Evolutionary conservation across 1,140 invertebrate genomes (phyloP).

Genomic region (Drosophila mojavensis): DNA sequence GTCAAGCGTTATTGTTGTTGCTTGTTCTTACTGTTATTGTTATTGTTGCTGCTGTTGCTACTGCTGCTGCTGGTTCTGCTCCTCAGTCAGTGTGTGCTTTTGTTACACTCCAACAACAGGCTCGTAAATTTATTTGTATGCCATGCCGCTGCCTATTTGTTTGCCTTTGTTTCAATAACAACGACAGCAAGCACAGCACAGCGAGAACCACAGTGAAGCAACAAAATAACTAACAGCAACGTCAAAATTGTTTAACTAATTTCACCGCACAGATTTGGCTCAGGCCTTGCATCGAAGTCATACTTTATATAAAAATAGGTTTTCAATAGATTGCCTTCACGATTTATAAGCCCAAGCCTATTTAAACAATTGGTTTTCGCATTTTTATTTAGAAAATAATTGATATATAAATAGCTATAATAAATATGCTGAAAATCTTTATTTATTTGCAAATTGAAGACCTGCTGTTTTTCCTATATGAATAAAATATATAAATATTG

Average conservation of each 20-base stretch:
- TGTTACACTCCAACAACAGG: constrained; percentile 29
- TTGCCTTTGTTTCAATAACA: constrained; percentile 38
- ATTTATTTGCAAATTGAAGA: too few species aligned
- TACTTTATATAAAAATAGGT: neutral
- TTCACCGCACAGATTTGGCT: constrained; percentile 17
- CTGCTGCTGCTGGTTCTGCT: neutral
- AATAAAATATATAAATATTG: too few species aligned
- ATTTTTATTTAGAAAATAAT: neutral
- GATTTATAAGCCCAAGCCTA: too few species aligned
- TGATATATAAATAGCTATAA: neutral
- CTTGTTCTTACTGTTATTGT: constrained; percentile 42
- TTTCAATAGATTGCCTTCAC: neutral
- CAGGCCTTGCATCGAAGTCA: constrained; percentile 1
- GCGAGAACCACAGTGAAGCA: neutral
- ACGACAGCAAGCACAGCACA: neutral
- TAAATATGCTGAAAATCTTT: too few species aligned
- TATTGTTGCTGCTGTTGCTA: constrained; percentile 26
- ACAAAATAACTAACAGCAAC: constrained; percentile 5
- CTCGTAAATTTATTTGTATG: constrained; percentile 31
- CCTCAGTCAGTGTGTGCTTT: constrained; percentile 10
- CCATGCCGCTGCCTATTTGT: constrained; percentile 28
- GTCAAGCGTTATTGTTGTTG: constrained; percentile 59
- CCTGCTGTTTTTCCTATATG: too few species aligned
- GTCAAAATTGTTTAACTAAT: constrained; percentile 39
- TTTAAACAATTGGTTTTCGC: too few species aligned